Conservation (phyloP, 2,888 invertebrate genomes). For the Plagiodera versicolora region DNA sequence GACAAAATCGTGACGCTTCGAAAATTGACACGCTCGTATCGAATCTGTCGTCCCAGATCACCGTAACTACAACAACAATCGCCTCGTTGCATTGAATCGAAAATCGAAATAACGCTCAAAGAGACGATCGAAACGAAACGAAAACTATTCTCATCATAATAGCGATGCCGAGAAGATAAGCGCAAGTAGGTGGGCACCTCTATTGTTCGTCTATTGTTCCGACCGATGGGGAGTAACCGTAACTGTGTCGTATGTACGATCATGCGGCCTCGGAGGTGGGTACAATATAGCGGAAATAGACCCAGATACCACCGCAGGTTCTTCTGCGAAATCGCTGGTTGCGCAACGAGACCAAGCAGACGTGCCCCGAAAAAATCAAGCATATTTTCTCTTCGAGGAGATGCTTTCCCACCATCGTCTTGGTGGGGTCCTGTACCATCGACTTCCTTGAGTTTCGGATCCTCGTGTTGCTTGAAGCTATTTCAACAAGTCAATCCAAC, state of each 20-base stretch:
- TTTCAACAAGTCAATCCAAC: too few species aligned
- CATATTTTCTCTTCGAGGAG: too few species aligned
- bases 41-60: background rate
- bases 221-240: slow-evolving; percentile 25
- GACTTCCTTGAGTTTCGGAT: too few species aligned
- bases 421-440: too few species aligned
- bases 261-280: background rate
- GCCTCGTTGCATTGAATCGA: slow-evolving; percentile 2
- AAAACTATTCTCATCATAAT: slow-evolving; percentile 20
- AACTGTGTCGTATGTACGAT: slow-evolving; percentile 13
- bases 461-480: too few species aligned
- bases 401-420: too few species aligned
- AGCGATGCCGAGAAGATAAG: slow-evolving; percentile 24
- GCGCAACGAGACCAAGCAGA: too few species aligned
- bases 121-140: slow-evolving; percentile 25
- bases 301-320: background rate
- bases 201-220: slow-evolving; percentile 26
- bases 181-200: slow-evolving; percentile 26
- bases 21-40: background rate
- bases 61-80: background rate
- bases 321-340: background rate
- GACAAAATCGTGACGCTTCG: background rate
- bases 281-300: background rate
- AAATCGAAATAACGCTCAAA: slow-evolving; percentile 6
- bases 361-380: too few species aligned